Evolutionary conservation across 1,140 invertebrate species (phyloP), one percentile per base, ranked within the genome.

Genomic region (Euborellia annulipes): DNA sequence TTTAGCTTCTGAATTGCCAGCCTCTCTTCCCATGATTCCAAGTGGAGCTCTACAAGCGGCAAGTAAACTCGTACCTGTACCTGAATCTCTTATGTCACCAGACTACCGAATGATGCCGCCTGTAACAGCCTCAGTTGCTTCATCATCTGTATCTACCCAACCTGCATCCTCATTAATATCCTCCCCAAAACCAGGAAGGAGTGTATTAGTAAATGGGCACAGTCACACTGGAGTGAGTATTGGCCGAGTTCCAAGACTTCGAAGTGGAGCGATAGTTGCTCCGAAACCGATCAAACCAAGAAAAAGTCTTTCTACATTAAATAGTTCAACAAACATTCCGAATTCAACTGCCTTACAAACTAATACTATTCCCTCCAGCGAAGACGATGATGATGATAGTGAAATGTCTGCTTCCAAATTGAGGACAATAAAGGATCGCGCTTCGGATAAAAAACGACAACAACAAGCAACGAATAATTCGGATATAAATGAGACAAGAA

Each of bases 51-150:
- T 88, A 41, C 78, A 82, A 57, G 82, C 82, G 32, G 78, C 83
- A 34, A 82, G 80, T 1, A 85, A 85, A 62, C 76, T 87, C 64
- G 78, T 89, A 1, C 85, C 84, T 2, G 82, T 87, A 27, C 83
- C 84, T 7, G 85, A 89, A 57, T 82, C 82, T 1, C 62, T 86
- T 0, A 85, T 85, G 77, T 85, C 82, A 61, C 84, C 83, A 2
- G 81, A 85, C 60, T 82, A 82, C 56, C 66, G 75, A 27, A 27
- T 27, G 11, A 6, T 27, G 23, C 23, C 23, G 23, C 11, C 23
- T 6, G 23, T 27, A 27, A 11, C 11, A 6, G 11, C 4, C 11
- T 27, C 23, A 6, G 23, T 4, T 6, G 4, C 23, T 11, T 11
- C 23, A 6, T 4, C 23, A 27, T 6, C 23, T 27, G 11, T 27